These are phyloP conservation scores for Stenopsyche tienmushanensis DNA, from an alignment of 1,140 invertebrate species.

Conservation along the genomic window DNA sequence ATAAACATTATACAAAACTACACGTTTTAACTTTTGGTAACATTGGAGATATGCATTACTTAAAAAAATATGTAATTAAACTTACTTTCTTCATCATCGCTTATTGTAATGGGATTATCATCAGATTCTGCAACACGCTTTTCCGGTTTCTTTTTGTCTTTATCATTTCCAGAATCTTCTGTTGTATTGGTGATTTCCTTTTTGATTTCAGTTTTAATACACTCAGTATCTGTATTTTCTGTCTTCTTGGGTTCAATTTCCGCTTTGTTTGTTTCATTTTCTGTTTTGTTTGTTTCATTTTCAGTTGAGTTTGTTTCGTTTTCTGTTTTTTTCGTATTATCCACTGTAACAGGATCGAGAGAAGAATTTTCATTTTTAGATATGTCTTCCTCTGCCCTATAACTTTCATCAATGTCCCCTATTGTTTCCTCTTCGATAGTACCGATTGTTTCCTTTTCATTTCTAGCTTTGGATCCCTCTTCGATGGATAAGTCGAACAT, in stretches of 20 bases:
- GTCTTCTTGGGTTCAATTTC: too few relatives aligned
- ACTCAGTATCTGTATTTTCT: constrained; percentile 3
- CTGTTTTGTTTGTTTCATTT: too few relatives aligned
- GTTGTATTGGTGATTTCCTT: constrained; percentile 2
- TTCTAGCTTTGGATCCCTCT: too few relatives aligned
- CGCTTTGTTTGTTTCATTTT: too few relatives aligned
- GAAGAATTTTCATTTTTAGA: too few relatives aligned
- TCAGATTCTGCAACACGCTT: constrained; percentile 32
- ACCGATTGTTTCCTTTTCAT: too few relatives aligned
- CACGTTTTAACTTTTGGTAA: neutral
- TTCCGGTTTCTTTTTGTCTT: constrained; percentile 34
- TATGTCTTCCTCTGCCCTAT: too few relatives aligned
- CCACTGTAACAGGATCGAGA: too few relatives aligned
- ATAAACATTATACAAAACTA: constrained; percentile 27
- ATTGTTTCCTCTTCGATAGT: too few relatives aligned
- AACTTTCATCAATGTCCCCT: too few relatives aligned
- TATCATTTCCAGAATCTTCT: constrained; percentile 26
- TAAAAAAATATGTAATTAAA: constrained; percentile 10
- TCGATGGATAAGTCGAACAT: too few relatives aligned
- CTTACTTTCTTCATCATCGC: constrained; percentile 61
- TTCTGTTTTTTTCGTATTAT: constrained; percentile 4
- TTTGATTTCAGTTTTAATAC: neutral
- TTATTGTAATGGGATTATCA: constrained; percentile 61
- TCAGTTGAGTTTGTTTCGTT: too few relatives aligned
- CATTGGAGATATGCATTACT: neutral